Evolutionary conservation across 2,888 invertebrate species (phyloP), one percentile per base, ranked within the genome.

Genomic region (Caenorhabditis sinica): DNA sequence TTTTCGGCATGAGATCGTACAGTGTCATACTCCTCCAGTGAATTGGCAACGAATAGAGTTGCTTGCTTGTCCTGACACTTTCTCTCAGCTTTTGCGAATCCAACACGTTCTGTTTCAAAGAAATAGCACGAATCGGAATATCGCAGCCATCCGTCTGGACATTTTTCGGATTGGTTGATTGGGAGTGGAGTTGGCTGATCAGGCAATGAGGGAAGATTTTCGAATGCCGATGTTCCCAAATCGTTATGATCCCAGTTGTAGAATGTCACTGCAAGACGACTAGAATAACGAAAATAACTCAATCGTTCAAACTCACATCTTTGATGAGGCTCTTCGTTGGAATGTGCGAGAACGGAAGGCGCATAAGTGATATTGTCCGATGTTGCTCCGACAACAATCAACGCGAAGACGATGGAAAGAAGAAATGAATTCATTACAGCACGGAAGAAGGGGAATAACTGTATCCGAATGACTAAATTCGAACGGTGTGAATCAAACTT

Each of bases 101-200:
- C 60, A 4, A 81, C 30, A 58, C 15, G 25, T 23, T 83, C 77
- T 2, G 74, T 36, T 23, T 86, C 86, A 36, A 73, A 60, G 63
- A 58, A 83, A 73, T 84, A 86, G 73, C 86, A 86, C 43, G 86
- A 86, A 30, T 82, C 82, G 3, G 71, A 51, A 68, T 51, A 82
- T 6, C 51, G 56, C 45, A 71, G 28, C 86, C 86, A 86, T 25
- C 86, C 86, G 68, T 86, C 72, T 0, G 77, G 74, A 23, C 86
- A 84, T 1, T 56, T n/a, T 9, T 74, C 69, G 11, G 69, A 36
- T 36, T 80, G 76, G 49, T 69, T 51, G 60, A 69, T 25, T n/a
- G 61, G 69, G 51, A 69, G 60, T 6, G 61, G 68, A 13, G 33
- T n/a, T n/a, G 69, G 61, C 4, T 36, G 68, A 9, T 9, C 1